Conservation (phyloP, 64 coral and sea anemone genomes). For the Platygyra sinensis region DNA sequence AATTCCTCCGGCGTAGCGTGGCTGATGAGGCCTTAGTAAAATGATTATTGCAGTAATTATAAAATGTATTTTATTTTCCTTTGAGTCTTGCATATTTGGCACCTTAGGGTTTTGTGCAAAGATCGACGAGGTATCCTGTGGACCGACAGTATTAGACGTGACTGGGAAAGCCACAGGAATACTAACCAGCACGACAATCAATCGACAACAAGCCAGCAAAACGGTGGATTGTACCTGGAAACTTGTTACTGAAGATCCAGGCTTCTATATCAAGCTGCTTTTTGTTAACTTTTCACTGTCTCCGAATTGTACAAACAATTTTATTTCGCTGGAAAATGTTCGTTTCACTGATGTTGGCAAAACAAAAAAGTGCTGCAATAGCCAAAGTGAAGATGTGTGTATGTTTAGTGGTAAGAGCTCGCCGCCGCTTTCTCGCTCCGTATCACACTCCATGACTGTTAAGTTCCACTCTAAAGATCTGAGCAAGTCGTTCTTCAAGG, state of each 20-base stretch:
- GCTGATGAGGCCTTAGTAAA: too few relatives aligned
- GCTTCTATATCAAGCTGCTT: slow-evolving; percentile 26
- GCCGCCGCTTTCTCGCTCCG: not conserved
- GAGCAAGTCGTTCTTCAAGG: not conserved
- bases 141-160: not conserved
- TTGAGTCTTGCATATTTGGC: not conserved
- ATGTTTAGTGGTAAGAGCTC: not conserved
- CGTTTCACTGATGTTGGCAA: not conserved
- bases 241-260: not conserved
- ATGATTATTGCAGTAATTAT: not conserved
- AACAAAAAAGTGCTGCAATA: not conserved
- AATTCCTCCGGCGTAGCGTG: too few relatives aligned
- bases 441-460: not conserved
- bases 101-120: not conserved
- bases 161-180: slow-evolving; percentile 18
- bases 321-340: slow-evolving; percentile 4
- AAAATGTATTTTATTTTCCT: not conserved
- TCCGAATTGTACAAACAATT: not conserved
- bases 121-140: not conserved
- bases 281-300: slow-evolving; percentile 1
- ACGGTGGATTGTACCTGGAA: not conserved
- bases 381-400: not conserved
- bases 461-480: not conserved
- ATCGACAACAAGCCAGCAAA: not conserved
- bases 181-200: not conserved